Base-by-base conservation (phyloP, 2,888 invertebrate species). In the Azorinus chamasolen region DNA sequence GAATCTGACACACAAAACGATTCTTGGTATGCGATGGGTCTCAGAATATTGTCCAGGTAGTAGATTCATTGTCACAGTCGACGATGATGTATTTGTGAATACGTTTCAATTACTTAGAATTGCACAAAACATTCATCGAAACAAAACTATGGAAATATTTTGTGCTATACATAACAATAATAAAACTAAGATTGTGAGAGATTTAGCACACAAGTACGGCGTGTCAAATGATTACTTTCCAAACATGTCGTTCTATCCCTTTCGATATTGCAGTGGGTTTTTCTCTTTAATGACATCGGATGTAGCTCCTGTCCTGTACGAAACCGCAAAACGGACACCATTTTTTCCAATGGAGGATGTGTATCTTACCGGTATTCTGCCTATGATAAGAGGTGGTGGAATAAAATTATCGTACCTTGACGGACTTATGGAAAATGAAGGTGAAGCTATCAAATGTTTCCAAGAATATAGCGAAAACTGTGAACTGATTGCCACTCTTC, bases 401-500 rank as follows among this genome's bases (percentile, higher is more conserved):
- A n/a, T n/a, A n/a, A n/a, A n/a, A n/a, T n/a, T n/a, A n/a, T n/a
- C n/a, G n/a, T n/a, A n/a, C n/a, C n/a, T n/a, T n/a, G n/a, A n/a
- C n/a, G n/a, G n/a, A n/a, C 97, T 98, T 72, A 97, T 97, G 5
- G 94, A 98, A 58, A 97, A 97, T 53, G 70, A 81, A 57, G 79
- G 80, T 12, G 43, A 55, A 5, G 86, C 87, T 1, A 46, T 84
- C 1, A 39, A 79, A n/a, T 87, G 86, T 70, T 89, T 82, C 66
- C 61, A 77, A 8, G 65, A 69, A 2, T 68, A 69, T 20, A 70
- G 70, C 43, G 78, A 68, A 37, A 75, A 82, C 0, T 88, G 87
- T 64, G 51, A 65, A 24, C 50, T 88, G 32, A 88, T 81, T 3
- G 79, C 83, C 0, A 80, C 77, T 32, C 84, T 85, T 0, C 77